phyloP scores from a whole-genome alignment of 2,888 invertebrate genomes.

The Sinopyrophorus schimmeli region DNA sequence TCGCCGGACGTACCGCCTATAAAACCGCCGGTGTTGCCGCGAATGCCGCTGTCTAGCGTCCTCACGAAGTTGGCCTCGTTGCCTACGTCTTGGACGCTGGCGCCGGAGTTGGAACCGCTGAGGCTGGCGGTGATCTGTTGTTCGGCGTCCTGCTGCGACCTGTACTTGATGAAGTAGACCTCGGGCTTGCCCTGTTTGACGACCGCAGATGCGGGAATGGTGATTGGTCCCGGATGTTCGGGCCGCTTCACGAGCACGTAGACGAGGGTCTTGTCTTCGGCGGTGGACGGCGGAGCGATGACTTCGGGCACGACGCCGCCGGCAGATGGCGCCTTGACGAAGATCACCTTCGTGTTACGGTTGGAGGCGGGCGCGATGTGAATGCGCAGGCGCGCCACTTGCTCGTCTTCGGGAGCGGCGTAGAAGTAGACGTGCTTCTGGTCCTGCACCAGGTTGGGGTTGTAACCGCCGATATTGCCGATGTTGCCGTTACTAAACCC shows the following conservation, averaged over 20 bases:
- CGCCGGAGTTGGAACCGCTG: conserved; percentile 15
- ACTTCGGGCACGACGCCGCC: conserved; percentile 40
- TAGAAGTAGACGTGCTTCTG: conserved; percentile 49
- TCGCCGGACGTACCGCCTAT: neutral
- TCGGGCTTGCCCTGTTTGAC: conserved; percentile 85
- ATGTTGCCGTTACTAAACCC: neutral
- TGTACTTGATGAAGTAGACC: conserved; percentile 86
- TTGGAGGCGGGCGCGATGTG: conserved; percentile 45
- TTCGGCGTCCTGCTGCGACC: conserved; percentile 48
- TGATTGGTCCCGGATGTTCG: conserved; percentile 77
- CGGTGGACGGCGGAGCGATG: conserved; percentile 40
- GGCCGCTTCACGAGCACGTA: conserved; percentile 59
- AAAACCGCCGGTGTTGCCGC: conserved; percentile 2
- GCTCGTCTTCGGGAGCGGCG: conserved; percentile 48
- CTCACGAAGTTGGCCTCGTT: conserved; percentile 13
- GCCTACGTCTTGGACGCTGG: conserved; percentile 8
- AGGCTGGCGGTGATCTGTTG: conserved; percentile 31
- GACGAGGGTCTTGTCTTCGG: conserved; percentile 50
- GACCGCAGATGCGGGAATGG: conserved; percentile 72
- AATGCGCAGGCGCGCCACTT: conserved; percentile 39
- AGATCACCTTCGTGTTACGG: conserved; percentile 55
- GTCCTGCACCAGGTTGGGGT: conserved; percentile 31
- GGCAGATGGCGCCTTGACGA: conserved; percentile 54
- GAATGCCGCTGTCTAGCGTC: conserved; percentile 16
- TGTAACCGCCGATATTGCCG: neutral